Base-by-base conservation (phyloP, 2,113 vertebrate genomes). In the Brachypteracias leptosomus region DNA sequence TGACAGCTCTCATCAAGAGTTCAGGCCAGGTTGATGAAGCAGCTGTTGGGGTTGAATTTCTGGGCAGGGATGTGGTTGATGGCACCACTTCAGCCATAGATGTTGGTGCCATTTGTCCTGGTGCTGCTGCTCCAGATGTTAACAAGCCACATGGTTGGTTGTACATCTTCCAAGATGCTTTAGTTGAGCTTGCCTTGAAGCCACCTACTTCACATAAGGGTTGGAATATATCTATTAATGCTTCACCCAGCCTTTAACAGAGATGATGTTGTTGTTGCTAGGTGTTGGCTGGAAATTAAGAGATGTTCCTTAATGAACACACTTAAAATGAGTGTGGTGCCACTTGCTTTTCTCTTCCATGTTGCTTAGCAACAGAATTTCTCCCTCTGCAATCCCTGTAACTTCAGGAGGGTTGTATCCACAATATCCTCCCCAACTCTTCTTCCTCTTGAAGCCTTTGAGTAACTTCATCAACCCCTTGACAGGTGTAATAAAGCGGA, bases 321-420 rank as follows among this genome's bases (percentile, higher is more conserved):
- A 3, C 82, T 94, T 90, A 65, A 91, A 88, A 28, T 67, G 40
- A 83, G 63, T 51, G 4, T 16, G 49, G 51, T 49, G 26, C 67
- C 62, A 70, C 24, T 54, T 85, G 75, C 68, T 20, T 93, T 74
- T 42, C 61, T 80, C 78, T 81, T 86, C 54, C 59, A 22, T 44
- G 95, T 96, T 6, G 25, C 96, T 93, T 97, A 93, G 96, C 96
- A 97, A 96, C 95, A 59, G 91, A 38, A 47, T 63, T 65, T 92
- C 68, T 88, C 79, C 61, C 68, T 21, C 16, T 85, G 54, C 63
- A 24, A 3, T 58, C 71, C 75, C 36, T 44, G 47, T 28, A 66
- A 11, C 72, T 92, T 91, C 26, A 73, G 40, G 46, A 71, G 35
- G 54, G 19, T 66, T 63, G 7, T 42, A 31, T 49, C 65, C 75